Conservation (phyloP, 2,888 invertebrate species). For the Cephus pygmeus region DNA sequence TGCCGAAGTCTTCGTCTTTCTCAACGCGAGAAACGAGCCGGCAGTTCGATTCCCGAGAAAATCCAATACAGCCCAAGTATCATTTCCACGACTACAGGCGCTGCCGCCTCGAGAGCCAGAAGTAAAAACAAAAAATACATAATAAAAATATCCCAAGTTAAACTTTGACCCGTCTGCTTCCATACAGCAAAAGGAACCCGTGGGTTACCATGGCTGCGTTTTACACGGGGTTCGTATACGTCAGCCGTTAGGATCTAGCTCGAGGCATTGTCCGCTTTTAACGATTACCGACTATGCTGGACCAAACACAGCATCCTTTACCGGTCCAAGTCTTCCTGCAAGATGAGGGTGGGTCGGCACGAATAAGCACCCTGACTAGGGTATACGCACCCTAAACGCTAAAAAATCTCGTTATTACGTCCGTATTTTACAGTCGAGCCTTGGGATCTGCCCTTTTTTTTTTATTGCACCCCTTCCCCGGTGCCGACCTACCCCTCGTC, state of each 20-base stretch:
- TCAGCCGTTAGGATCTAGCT: not conserved
- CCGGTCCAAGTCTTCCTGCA: not conserved
- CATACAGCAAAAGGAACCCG: not conserved
- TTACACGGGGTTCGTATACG: not conserved
- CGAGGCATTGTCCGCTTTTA: constrained; percentile 1
- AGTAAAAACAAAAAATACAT: too few relatives aligned
- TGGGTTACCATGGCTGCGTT: not conserved
- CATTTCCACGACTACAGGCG: too few relatives aligned
- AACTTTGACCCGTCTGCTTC: not conserved
- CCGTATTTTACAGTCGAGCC: constrained; percentile 8
- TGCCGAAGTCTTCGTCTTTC: too few relatives aligned
- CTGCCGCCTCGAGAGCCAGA: too few relatives aligned
- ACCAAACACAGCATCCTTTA: not conserved
- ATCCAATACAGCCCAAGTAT: too few relatives aligned
- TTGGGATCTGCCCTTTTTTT: not conserved
- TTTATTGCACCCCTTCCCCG: not conserved
- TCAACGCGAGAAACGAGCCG: too few relatives aligned
- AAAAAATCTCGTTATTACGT: constrained; percentile 6
- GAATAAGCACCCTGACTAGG: not conserved
- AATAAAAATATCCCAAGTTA: too few relatives aligned
- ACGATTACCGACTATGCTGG: not conserved
- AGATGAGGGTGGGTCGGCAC: not conserved
- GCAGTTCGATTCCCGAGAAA: too few relatives aligned
- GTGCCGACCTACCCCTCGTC: not conserved
- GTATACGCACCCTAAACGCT: not conserved